Conservation (phyloP, 2,888 invertebrate genomes). For the Biston stratarius region DNA sequence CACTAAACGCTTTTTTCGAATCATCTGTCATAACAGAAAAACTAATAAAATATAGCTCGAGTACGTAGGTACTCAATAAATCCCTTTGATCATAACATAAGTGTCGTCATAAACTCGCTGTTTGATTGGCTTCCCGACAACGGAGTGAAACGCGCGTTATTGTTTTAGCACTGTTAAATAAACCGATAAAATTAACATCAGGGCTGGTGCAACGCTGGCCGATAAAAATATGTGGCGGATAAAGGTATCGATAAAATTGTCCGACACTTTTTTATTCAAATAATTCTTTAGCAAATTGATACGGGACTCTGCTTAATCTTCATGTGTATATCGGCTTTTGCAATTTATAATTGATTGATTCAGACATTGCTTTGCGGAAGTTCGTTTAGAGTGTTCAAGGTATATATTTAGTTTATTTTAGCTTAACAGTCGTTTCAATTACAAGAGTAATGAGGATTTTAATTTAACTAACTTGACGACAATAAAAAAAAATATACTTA, state of each 20-base stretch:
- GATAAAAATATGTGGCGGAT: slow-evolving; percentile 2
- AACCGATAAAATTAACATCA: slow-evolving; percentile 12
- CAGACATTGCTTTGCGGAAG: too few species aligned
- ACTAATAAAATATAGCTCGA: slow-evolving; percentile 4
- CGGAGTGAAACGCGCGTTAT: slow-evolving; percentile 9
- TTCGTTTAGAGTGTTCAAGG: too few species aligned
- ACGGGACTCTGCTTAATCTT: too few species aligned
- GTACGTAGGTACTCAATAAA: slow-evolving; percentile 1
- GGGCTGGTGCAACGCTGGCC: neutral
- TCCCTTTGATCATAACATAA: slow-evolving; percentile 21
- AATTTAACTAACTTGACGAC: too few species aligned
- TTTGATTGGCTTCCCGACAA: slow-evolving; percentile 18
- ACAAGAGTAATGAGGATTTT: too few species aligned
- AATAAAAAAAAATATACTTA: too few species aligned
- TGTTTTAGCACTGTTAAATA: slow-evolving; percentile 17
- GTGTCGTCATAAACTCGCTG: slow-evolving; percentile 16
- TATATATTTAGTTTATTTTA: too few species aligned
- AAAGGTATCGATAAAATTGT: neutral
- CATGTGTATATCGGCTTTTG: too few species aligned
- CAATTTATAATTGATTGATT: too few species aligned
- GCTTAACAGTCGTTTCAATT: too few species aligned
- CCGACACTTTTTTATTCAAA: neutral
- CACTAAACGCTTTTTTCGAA: slow-evolving; percentile 5
- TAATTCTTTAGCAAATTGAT: too few species aligned
- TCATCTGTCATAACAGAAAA: slow-evolving; percentile 12